Evolutionary conservation across 2,113 vertebrate species (phyloP).

Genomic region (Sula dactylatra): DNA sequence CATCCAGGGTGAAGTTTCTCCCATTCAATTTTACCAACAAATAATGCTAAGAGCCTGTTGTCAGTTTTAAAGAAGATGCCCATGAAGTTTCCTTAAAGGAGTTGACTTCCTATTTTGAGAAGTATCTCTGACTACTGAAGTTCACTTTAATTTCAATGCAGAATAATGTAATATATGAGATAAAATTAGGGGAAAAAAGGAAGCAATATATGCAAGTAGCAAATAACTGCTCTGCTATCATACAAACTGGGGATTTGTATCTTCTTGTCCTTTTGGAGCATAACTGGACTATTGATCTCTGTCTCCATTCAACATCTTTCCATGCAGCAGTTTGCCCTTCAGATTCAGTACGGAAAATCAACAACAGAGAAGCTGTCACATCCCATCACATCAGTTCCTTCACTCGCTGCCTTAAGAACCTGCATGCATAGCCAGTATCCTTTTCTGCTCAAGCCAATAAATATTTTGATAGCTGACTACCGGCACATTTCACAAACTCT

Average conservation of each 20-base stretch:
- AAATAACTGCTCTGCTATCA: background rate
- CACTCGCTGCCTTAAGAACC: background rate
- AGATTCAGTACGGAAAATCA: background rate
- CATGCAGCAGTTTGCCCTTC: background rate
- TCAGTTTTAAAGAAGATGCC: background rate
- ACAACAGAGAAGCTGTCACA: background rate
- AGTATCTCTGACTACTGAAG: background rate
- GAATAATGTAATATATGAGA: background rate
- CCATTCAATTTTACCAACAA: background rate
- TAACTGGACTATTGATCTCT: background rate
- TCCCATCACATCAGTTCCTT: background rate
- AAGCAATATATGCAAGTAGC: background rate
- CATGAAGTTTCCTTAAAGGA: background rate
- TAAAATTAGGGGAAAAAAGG: background rate
- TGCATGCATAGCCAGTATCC: background rate
- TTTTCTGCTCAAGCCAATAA: background rate
- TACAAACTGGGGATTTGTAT: background rate
- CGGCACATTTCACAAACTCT: background rate
- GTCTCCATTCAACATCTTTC: background rate
- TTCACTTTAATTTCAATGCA: background rate
- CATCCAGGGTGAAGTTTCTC: background rate
- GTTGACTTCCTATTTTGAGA: background rate
- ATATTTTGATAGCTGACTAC: background rate
- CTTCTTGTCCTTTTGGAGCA: background rate
- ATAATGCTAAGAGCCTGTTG: background rate